A percentile compares a stretch with the other conserved stretches of the same genome.
Conservation (phyloP, 2,113 vertebrate genomes). For the Megaleporinus macrocephalus region DNA sequence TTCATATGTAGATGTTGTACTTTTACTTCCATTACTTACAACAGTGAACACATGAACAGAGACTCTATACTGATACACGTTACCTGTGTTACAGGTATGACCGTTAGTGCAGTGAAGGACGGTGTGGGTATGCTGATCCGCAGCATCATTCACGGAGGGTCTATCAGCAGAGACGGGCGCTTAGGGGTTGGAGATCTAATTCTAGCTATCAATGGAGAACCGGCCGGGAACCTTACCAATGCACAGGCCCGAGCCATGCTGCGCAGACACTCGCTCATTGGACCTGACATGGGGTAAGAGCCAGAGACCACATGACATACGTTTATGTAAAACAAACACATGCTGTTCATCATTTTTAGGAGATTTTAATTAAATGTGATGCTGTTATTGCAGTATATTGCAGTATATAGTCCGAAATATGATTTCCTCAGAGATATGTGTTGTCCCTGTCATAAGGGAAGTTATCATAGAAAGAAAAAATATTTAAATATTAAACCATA, state of each 20-base stretch:
- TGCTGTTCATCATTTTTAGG: background rate
- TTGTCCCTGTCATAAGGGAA: too few relatives aligned
- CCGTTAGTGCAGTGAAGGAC: slow-evolving; percentile 91
- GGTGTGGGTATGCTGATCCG: slow-evolving; percentile 92
- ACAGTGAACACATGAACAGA: too few relatives aligned
- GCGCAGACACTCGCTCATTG: slow-evolving; percentile 91
- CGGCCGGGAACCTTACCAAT: slow-evolving; percentile 85
- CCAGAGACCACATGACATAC: background rate
- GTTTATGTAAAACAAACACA: background rate
- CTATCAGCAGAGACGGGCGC: slow-evolving; percentile 91
- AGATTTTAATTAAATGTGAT: too few relatives aligned
- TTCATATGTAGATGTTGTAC: too few relatives aligned
- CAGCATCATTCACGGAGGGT: slow-evolving; percentile 92
- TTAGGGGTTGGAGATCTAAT: slow-evolving; percentile 93
- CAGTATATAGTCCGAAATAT: too few relatives aligned
- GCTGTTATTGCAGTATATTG: background rate
- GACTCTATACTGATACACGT: background rate
- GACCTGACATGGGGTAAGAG: slow-evolving; percentile 89
- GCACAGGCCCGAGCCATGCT: slow-evolving; percentile 93
- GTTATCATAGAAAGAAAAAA: too few relatives aligned
- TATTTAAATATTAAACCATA: too few relatives aligned
- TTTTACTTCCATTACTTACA: too few relatives aligned
- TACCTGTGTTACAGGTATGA: slow-evolving; percentile 84
- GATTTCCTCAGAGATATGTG: too few relatives aligned
- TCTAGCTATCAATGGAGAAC: slow-evolving; percentile 91